A percentile compares a stretch with the other conserved stretches of the same genome.
Evolutionary conservation across 2,797 vertebrate species (phyloP).

Genomic region (Falco novaeseelandiae): DNA sequence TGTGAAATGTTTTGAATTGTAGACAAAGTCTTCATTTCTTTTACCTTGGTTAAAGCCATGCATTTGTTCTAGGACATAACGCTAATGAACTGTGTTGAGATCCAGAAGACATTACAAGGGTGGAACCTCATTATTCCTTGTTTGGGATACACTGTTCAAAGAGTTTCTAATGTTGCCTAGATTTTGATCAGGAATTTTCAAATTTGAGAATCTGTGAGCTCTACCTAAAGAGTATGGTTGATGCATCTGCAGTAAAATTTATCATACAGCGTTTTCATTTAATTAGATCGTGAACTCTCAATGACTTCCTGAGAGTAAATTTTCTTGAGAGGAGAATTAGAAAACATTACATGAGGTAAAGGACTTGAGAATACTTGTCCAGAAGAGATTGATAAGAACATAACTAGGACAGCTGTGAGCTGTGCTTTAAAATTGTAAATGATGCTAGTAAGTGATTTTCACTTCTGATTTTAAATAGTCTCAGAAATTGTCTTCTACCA

Average conservation of each 20-base stretch:
- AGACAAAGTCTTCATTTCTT: neutral
- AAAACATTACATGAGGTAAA: constrained; percentile 59
- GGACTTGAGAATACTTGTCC: constrained; percentile 63
- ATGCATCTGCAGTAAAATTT: constrained; percentile 47
- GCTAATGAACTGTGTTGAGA: neutral
- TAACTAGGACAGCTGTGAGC: constrained; percentile 58
- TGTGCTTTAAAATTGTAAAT: constrained; percentile 65
- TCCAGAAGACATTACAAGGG: neutral
- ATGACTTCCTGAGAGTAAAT: constrained; percentile 65
- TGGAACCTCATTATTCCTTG: neutral
- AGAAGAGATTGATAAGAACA: constrained; percentile 61
- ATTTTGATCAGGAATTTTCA: constrained; percentile 36
- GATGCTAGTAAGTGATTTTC: constrained; percentile 73
- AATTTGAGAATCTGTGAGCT: constrained; percentile 21
- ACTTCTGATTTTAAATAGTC: constrained; percentile 73
- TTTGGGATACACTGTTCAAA: neutral
- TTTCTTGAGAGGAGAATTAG: constrained; percentile 61
- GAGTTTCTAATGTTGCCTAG: neutral
- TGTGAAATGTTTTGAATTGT: neutral
- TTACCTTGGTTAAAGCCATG: neutral
- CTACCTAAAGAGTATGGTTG: neutral
- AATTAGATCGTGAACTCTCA: constrained; percentile 60
- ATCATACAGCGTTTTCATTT: constrained; percentile 14
- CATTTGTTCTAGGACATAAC: neutral
- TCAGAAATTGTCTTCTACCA: constrained; percentile 60